Base-by-base conservation (phyloP, 1,140 invertebrate genomes). In the Drosophila willistoni region DNA sequence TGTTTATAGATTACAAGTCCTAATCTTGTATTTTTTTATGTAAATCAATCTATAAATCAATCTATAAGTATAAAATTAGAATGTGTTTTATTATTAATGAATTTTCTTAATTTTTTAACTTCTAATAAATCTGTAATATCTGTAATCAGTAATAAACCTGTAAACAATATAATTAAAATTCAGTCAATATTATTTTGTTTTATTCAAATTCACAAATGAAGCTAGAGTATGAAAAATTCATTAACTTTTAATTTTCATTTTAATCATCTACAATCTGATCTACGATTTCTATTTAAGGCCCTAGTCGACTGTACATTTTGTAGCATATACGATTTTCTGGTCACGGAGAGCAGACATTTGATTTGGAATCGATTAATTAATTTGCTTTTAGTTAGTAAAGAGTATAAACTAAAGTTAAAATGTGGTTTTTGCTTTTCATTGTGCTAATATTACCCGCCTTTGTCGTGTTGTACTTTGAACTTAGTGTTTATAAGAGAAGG, bases 251-350 rank as follows among this genome's bases (percentile, higher is more conserved):
- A 3, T 12, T 22, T 51, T 51, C 17, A 39, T 39, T 51, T 22
- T 51, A 22, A 5, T 22, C 17, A 51, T 51, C 44, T 51, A 0
- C 44, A 51, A 51, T 22, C 7, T 12, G 44, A 51, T 51, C 9
- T 19, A 7, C 2, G 19, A 22, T 51, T 51, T 51, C 44, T 51
- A 51, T 51, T 51, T 51, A 51, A 51, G 17, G 7, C 44, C 6
- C 19, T 51, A 7, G 44, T 5, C n/a, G 44, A 51, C 44, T 51
- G 44, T 51, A 51, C 44, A 51, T 51, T 51, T 51, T 51, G 44
- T 51, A 17, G 41, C 13, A 9, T 34, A 14, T 25, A 59, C 51
- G 39, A 39, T 66, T 60, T 36, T 56, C 71, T 74, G 67, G 66
- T 74, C 72, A 19, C 29, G 29, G 39, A 55, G 7, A 29, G 22